phyloP scores from a whole-genome alignment of 2,113 vertebrate species.

The Eidolon helvum region DNA sequence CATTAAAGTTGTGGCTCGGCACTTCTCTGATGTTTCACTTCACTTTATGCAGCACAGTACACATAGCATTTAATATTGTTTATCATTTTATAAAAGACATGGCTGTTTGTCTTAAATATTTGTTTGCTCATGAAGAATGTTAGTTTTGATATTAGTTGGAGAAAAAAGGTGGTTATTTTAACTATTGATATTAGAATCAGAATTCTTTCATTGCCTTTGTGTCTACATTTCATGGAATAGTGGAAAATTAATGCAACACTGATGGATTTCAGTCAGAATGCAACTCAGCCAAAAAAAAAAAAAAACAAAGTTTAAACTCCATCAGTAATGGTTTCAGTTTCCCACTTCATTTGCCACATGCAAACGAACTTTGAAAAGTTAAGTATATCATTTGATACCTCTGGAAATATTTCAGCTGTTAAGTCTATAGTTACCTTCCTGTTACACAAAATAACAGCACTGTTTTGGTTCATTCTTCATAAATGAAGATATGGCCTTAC shows the following conservation, averaged over 20 bases:
- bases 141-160: slow-evolving; percentile 7
- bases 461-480: background rate
- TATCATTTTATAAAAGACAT: background rate
- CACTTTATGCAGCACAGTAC: background rate
- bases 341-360: slow-evolving; percentile 26
- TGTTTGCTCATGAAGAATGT: background rate
- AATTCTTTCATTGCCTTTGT: background rate
- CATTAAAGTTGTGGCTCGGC: background rate
- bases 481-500: background rate
- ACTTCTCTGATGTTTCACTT: background rate
- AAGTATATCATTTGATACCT: slow-evolving; percentile 30
- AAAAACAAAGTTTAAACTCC: background rate
- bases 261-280: slow-evolving; percentile 23
- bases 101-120: background rate
- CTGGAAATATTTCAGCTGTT: background rate
- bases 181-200: background rate
- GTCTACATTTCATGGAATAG: background rate
- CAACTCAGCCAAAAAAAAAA: slow-evolving; percentile 38
- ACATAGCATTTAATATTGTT: background rate
- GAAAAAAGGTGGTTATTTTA: background rate
- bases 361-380: slow-evolving; percentile 30
- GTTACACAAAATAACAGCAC: background rate
- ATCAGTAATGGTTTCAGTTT: background rate
- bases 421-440: background rate
- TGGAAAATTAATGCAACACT: slow-evolving; percentile 36